Evolutionary conservation across 2,888 invertebrate species (phyloP).

Genomic region (Prosapia bicincta): DNA sequence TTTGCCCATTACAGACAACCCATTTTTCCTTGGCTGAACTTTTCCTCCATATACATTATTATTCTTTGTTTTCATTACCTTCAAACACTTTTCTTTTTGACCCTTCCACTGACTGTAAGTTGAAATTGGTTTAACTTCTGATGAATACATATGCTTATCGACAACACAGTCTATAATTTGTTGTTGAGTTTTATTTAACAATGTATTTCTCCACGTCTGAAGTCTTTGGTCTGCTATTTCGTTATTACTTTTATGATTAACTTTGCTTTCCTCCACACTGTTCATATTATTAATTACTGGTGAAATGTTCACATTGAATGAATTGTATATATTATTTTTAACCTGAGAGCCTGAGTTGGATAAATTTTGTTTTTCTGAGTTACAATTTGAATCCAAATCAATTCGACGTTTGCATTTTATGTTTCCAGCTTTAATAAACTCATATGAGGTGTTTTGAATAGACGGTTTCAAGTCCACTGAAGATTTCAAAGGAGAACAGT

Average conservation of each 20-base stretch:
- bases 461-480: background rate
- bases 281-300: background rate
- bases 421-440: background rate
- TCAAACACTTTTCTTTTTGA: background rate
- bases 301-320: background rate
- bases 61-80: background rate
- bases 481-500: background rate
- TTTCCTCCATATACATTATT: background rate
- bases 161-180: slow-evolving; percentile 57
- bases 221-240: slow-evolving; percentile 16
- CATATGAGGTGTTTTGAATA: background rate
- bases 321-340: background rate
- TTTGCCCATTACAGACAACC: background rate
- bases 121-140: background rate
- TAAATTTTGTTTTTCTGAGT: background rate
- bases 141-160: slow-evolving; percentile 44
- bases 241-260: background rate
- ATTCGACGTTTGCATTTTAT: background rate
- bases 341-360: background rate
- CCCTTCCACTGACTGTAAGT: background rate
- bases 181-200: slow-evolving; percentile 51
- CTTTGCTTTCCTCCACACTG: background rate
- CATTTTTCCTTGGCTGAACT: background rate
- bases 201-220: slow-evolving; percentile 32
- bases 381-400: background rate